Evolutionary conservation across 2,888 invertebrate genomes (phyloP).

Genomic region (Machimus rusticus): DNA sequence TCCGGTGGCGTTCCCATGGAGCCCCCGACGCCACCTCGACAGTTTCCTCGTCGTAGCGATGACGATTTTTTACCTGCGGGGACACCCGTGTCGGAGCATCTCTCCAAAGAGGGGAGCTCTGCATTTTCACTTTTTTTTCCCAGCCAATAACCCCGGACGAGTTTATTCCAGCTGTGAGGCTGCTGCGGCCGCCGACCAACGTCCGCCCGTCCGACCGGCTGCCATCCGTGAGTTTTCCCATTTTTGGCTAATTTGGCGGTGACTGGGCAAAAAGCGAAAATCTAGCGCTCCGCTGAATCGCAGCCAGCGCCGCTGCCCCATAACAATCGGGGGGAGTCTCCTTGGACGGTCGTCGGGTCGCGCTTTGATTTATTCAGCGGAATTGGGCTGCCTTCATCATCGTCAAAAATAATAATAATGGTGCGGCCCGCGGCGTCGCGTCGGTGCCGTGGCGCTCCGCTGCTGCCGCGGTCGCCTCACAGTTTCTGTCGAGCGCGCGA

Average conservation of each 20-base stretch:
- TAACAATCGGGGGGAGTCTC: background rate
- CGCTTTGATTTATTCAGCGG: constrained; percentile 16
- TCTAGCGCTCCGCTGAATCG: background rate
- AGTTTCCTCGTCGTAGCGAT: background rate
- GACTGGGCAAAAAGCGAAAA: background rate
- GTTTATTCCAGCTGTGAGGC: background rate
- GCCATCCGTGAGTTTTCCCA: background rate
- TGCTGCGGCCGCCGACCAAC: background rate
- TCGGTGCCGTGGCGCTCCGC: background rate
- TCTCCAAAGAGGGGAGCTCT: background rate
- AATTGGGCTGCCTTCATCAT: constrained; percentile 8
- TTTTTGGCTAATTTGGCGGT: background rate
- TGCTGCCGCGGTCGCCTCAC: background rate
- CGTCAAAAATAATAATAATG: background rate
- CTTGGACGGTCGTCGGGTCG: background rate
- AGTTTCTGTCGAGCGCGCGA: constrained; percentile 10
- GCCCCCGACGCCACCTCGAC: background rate
- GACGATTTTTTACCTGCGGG: constrained; percentile 7
- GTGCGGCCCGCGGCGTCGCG: background rate
- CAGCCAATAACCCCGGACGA: constrained; percentile 3
- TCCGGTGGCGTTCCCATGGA: constrained; percentile 2
- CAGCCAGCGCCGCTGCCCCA: background rate
- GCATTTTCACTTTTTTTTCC: constrained; percentile 34
- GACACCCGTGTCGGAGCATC: background rate
- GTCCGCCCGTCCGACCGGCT: background rate